Percentiles rank a stretch among this genome's conserved stretches.
phyloP scores from a whole-genome alignment of 2,888 invertebrate species.

The Drosophila maculinotata region DNA sequence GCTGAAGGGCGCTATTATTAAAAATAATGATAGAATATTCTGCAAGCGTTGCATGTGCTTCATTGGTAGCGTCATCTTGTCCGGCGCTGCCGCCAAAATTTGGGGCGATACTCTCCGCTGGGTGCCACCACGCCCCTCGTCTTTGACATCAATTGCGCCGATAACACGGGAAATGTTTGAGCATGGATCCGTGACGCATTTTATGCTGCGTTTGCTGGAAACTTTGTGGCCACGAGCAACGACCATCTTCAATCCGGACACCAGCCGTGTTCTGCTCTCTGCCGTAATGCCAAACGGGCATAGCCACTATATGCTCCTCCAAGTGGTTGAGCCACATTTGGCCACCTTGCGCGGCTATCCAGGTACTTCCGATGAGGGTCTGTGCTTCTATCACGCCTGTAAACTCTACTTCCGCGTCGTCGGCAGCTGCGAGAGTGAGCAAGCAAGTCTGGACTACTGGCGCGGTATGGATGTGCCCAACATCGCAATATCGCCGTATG shows the following conservation, averaged over 20 bases:
- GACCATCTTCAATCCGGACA: constrained; percentile 23
- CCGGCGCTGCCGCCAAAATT: constrained; percentile 72
- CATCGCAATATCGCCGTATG: constrained; percentile 76
- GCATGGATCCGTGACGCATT: constrained; percentile 43
- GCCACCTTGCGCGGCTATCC: constrained; percentile 65
- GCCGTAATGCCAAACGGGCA: constrained; percentile 71
- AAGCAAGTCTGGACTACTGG: constrained; percentile 57
- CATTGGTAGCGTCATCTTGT: constrained; percentile 69
- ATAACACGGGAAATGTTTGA: constrained; percentile 51
- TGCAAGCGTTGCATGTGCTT: constrained; percentile 76
- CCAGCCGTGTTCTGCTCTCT: constrained; percentile 63
- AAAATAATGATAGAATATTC: constrained; percentile 65
- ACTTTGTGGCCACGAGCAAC: constrained; percentile 54
- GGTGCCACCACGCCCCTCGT: constrained; percentile 4
- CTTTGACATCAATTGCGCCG: neutral
- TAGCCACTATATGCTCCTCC: constrained; percentile 74
- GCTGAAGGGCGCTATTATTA: constrained; percentile 33
- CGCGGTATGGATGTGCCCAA: constrained; percentile 75
- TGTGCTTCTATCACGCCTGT: constrained; percentile 49
- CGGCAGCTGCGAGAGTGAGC: constrained; percentile 13
- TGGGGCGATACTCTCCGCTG: constrained; percentile 78
- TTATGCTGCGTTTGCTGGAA: constrained; percentile 67
- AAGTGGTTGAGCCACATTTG: constrained; percentile 82
- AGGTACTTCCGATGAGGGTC: constrained; percentile 5
- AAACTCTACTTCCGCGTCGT: constrained; percentile 60